Conservation (phyloP, 1,140 invertebrate genomes). For the Manduca sexta region DNA sequence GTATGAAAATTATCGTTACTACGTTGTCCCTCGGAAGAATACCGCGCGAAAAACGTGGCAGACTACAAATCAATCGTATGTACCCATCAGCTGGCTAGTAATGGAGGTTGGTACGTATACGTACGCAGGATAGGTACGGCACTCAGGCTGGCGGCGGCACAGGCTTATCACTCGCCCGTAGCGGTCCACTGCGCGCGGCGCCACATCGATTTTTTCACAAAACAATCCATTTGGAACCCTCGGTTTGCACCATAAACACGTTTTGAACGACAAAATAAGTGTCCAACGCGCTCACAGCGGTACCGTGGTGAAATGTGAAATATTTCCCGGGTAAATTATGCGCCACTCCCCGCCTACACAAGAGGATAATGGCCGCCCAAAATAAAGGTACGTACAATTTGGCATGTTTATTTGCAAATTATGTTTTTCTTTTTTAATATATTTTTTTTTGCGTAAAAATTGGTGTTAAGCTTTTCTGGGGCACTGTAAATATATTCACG, state of each 20-base stretch:
- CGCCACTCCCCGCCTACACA: slow-evolving; percentile 26
- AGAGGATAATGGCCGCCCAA: slow-evolving; percentile 54
- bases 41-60: slow-evolving; percentile 3
- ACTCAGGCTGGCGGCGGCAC: slow-evolving; percentile 11
- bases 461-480: slow-evolving; percentile 32
- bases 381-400: slow-evolving; percentile 58
- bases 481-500: slow-evolving; percentile 23
- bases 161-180: slow-evolving; percentile 53
- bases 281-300: slow-evolving; percentile 15
- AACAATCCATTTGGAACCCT: slow-evolving; percentile 60
- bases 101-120: slow-evolving; percentile 16
- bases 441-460: slow-evolving; percentile 9
- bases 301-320: slow-evolving; percentile 34
- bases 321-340: slow-evolving; percentile 49
- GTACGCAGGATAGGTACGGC: slow-evolving; percentile 17
- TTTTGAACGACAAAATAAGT: slow-evolving; percentile 24
- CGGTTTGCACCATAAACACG: slow-evolving; percentile 61
- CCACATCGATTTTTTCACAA: slow-evolving; percentile 65
- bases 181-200: slow-evolving; percentile 57
- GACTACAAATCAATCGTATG: slow-evolving; percentile 5
- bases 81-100: slow-evolving; percentile 5
- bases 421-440: slow-evolving; percentile 11
- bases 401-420: slow-evolving; percentile 9
- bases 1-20: too few species aligned
- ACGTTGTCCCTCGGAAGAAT: neutral